These are phyloP conservation scores for Melikaiella ostensackeni DNA, from an alignment of 2,888 invertebrate genomes.

Conservation along the genomic window DNA sequence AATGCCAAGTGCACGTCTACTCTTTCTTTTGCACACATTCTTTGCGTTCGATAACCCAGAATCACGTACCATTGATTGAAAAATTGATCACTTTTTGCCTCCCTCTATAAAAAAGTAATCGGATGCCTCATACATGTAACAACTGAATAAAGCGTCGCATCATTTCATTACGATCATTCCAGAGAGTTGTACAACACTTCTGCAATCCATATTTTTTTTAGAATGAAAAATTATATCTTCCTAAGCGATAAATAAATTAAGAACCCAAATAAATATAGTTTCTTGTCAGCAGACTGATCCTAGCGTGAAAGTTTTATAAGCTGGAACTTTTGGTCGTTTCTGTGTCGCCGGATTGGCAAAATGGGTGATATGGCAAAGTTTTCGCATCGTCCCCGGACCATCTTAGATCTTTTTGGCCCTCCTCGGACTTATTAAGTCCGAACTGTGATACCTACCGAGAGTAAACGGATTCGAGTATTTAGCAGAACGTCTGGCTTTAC, in stretches of 20 bases:
- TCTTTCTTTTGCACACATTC: constrained; percentile 18
- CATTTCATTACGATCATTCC: constrained; percentile 12
- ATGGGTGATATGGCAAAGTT: constrained; percentile 76
- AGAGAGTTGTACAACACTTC: neutral
- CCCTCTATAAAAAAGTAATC: constrained; percentile 41
- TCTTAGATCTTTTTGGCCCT: constrained; percentile 71
- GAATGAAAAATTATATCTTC: no score
- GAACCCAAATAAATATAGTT: neutral
- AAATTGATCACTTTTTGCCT: constrained; percentile 23
- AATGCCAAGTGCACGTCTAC: constrained; percentile 54
- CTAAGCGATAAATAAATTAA: no score
- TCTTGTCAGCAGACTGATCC: neutral
- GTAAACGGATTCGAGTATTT: constrained; percentile 47
- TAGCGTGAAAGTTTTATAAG: neutral
- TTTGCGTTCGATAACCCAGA: neutral
- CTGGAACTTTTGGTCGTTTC: constrained; percentile 65
- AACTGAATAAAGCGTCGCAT: constrained; percentile 47
- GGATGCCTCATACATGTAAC: neutral
- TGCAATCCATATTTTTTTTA: neutral
- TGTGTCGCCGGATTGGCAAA: constrained; percentile 69
- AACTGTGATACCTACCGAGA: constrained; percentile 71
- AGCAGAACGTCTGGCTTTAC: constrained; percentile 44
- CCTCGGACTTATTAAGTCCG: constrained; percentile 75
- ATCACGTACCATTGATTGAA: constrained; percentile 24
- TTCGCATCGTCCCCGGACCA: constrained; percentile 75